A percentile compares a stretch with the other conserved stretches of the same genome.
Evolutionary conservation across 2,888 invertebrate genomes (phyloP).

Genomic region (Pherbina coryleti): DNA sequence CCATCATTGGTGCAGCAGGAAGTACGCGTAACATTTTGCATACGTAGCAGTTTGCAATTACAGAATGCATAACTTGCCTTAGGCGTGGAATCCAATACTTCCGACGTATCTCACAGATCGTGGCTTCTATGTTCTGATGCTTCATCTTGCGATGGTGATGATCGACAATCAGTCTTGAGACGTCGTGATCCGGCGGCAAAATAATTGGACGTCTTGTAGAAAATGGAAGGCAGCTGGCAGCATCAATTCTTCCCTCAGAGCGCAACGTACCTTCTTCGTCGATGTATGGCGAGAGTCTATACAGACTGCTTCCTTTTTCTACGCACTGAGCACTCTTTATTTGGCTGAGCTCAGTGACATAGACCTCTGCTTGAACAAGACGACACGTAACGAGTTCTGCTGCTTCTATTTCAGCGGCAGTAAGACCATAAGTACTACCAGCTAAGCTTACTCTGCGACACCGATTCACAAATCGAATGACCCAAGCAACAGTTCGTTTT

Average conservation of each 20-base stretch:
- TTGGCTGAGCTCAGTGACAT: not conserved
- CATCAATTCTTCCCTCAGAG: slow-evolving; percentile 33
- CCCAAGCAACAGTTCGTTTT: slow-evolving; percentile 34
- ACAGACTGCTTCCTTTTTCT: not conserved
- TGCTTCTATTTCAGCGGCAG: slow-evolving; percentile 10
- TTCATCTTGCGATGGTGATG: slow-evolving; percentile 37
- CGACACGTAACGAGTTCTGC: slow-evolving; percentile 27
- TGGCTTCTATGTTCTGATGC: slow-evolving; percentile 43
- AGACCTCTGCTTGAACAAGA: not conserved
- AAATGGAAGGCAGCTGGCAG: slow-evolving; percentile 41
- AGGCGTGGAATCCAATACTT: too few relatives aligned
- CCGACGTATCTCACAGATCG: slow-evolving; percentile 37
- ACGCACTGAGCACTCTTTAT: not conserved
- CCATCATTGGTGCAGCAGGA: slow-evolving; percentile 23
- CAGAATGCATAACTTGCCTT: too few relatives aligned
- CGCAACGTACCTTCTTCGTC: not conserved
- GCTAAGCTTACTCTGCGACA: not conserved
- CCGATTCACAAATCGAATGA: slow-evolving; percentile 29
- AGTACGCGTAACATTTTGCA: too few relatives aligned
- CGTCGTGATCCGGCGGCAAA: slow-evolving; percentile 39
- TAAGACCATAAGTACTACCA: not conserved
- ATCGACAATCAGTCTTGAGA: slow-evolving; percentile 35
- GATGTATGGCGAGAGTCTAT: not conserved
- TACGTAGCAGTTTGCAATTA: too few relatives aligned
- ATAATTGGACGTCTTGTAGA: slow-evolving; percentile 38